Evolutionary conservation across 2,797 vertebrate genomes (phyloP).

Genomic region (Accipiter minullus): DNA sequence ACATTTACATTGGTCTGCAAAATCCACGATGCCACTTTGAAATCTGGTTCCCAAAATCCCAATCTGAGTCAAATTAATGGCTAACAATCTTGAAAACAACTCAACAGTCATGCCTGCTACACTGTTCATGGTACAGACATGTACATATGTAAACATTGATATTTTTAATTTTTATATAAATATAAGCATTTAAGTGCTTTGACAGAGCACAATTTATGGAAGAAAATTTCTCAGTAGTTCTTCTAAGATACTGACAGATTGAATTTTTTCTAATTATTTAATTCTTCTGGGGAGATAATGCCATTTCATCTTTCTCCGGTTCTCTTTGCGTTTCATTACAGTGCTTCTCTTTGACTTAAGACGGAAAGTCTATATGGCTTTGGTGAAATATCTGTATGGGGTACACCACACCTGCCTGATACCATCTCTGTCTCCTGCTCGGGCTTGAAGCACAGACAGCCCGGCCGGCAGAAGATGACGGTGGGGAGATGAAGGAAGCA

Average conservation of each 20-base stretch:
- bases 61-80: background rate
- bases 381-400: background rate
- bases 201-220: background rate
- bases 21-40: background rate
- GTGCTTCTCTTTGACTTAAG: background rate
- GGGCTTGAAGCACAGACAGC: background rate
- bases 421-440: conserved; percentile 3
- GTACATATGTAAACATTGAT: rapidly evolving
- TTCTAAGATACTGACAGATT: background rate
- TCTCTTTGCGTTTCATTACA: background rate
- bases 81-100: background rate
- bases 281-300: rapidly evolving
- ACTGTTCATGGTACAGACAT: background rate
- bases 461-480: background rate
- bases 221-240: background rate
- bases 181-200: background rate
- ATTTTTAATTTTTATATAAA: background rate
- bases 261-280: background rate
- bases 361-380: background rate
- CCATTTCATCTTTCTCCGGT: background rate
- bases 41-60: background rate
- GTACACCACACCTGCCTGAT: background rate
- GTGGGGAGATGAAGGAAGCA: conserved; percentile 35
- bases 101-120: background rate
- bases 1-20: background rate